A percentile compares a stretch with the other conserved stretches of the same genome.
Conservation (phyloP, 2,888 invertebrate species). For the Anoncus sp. region DNA sequence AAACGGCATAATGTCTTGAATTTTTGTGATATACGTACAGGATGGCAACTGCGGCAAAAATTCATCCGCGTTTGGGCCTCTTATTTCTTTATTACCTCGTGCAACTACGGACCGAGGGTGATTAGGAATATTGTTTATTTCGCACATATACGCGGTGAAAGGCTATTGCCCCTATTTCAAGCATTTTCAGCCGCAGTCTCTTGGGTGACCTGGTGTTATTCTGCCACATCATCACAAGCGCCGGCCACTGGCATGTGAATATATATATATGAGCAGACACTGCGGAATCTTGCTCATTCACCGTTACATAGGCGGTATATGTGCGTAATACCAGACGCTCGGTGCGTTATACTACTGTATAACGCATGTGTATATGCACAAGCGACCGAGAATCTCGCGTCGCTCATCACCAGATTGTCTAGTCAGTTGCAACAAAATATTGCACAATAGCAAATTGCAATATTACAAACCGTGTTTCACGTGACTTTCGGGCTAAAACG, state of each 20-base stretch:
- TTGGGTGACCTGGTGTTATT: constrained; percentile 18
- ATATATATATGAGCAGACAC: constrained; percentile 1
- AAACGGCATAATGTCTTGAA: background rate
- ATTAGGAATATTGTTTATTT: constrained; percentile 27
- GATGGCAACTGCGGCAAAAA: too few species aligned
- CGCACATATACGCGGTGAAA: constrained; percentile 27
- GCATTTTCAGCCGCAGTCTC: constrained; percentile 21
- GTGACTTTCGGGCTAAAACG: too few species aligned
- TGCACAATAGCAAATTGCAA: background rate
- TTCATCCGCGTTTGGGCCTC: background rate
- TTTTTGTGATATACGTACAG: too few species aligned
- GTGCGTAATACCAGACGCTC: background rate
- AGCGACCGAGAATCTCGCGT: background rate
- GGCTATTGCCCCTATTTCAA: constrained; percentile 2
- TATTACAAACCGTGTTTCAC: too few species aligned
- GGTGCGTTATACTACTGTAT: background rate
- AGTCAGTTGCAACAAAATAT: background rate
- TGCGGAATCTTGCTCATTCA: constrained; percentile 28
- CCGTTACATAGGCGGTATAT: constrained; percentile 23
- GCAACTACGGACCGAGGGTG: too few species aligned
- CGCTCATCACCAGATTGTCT: background rate
- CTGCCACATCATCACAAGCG: constrained; percentile 30
- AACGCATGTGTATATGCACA: too few species aligned
- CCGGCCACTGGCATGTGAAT: constrained; percentile 29
- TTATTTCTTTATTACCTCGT: background rate